Conservation (phyloP, 2,113 vertebrate genomes). For the Stercorarius parasiticus region DNA sequence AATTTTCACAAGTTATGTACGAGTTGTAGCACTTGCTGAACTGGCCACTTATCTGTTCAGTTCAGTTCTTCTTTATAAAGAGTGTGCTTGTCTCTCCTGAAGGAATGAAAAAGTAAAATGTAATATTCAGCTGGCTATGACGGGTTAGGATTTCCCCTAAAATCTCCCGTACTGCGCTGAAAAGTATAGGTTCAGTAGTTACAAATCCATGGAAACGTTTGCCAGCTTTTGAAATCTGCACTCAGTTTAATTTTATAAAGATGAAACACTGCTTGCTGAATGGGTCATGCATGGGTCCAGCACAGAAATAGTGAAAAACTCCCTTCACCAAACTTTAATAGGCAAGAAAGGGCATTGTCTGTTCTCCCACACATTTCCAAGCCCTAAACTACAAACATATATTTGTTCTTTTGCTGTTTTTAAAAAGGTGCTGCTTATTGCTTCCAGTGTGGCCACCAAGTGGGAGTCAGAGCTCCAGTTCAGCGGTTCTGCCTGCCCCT, state of each 20-base stretch:
- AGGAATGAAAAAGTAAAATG: background rate
- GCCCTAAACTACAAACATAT: background rate
- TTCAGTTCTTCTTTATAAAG: background rate
- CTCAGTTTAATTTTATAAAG: background rate
- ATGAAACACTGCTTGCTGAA: background rate
- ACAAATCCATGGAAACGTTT: background rate
- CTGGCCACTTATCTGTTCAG: background rate
- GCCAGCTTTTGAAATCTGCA: background rate
- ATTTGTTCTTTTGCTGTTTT: background rate
- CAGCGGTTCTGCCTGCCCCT: background rate
- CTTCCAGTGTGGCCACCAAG: background rate
- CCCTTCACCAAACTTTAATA: background rate
- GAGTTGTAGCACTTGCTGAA: background rate
- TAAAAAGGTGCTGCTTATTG: background rate
- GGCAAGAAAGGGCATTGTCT: background rate
- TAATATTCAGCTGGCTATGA: background rate
- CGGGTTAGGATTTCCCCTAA: background rate
- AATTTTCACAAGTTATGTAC: background rate
- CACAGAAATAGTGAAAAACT: background rate
- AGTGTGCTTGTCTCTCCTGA: background rate
- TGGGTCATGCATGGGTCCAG: accelerated
- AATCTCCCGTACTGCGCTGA: background rate
- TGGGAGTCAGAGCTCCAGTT: background rate
- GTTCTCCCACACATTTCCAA: background rate
- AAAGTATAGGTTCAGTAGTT: background rate